phyloP scores from a whole-genome alignment of 2,797 vertebrate species.

The Moxostoma hubbsi region DNA sequence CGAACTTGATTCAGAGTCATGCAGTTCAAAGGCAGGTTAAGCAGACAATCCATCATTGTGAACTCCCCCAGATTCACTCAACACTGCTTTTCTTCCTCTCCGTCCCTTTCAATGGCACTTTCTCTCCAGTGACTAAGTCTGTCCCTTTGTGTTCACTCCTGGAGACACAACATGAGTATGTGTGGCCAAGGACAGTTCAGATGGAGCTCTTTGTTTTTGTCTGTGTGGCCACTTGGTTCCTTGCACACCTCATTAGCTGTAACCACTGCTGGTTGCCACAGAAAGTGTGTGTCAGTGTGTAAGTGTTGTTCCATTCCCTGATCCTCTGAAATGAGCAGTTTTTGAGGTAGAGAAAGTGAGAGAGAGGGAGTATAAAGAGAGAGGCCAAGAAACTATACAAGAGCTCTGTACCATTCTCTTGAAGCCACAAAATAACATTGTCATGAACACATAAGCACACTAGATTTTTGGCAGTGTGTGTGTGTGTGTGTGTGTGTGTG shows the following conservation, averaged over 20 bases:
- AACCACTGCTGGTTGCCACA: conserved; percentile 63
- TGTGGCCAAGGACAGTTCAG: conserved; percentile 47
- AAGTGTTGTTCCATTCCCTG: conserved; percentile 39
- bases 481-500: no score
- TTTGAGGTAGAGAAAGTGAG: neutral
- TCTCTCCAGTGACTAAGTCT: conserved; percentile 36
- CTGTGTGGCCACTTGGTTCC: conserved; percentile 46
- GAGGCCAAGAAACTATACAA: conserved; percentile 17
- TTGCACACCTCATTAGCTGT: conserved; percentile 48
- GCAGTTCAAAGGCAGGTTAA: conserved; percentile 38
- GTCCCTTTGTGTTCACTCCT: conserved; percentile 46
- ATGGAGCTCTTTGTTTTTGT: conserved; percentile 45
- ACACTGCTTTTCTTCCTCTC: conserved; percentile 38
- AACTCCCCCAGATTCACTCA: conserved; percentile 37
- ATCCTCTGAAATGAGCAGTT: conserved; percentile 38
- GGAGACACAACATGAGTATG: conserved; percentile 42
- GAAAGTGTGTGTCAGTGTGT: conserved; percentile 45
- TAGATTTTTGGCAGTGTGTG: neutral
- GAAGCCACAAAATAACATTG: conserved; percentile 40
- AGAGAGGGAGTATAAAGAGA: conserved; percentile 7
- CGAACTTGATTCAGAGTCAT: conserved; percentile 44
- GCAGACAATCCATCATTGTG: conserved; percentile 41
- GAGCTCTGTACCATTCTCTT: conserved; percentile 29
- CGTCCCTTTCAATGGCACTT: conserved; percentile 30
- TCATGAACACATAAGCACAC: conserved; percentile 13